phyloP scores from a whole-genome alignment of 1,140 invertebrate species.

The Tribolium madens region DNA sequence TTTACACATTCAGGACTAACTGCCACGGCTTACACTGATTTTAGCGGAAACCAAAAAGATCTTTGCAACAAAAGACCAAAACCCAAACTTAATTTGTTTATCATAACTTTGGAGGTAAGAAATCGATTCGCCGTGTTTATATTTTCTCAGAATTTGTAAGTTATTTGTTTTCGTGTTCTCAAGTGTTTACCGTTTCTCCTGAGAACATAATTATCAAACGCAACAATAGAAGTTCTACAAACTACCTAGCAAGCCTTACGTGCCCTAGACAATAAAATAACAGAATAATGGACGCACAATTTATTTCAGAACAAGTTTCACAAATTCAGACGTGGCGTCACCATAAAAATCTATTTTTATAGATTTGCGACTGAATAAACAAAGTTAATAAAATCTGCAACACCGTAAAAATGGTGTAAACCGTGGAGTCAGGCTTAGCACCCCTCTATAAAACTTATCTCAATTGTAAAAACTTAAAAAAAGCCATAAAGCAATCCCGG shows the following conservation, averaged over 20 bases:
- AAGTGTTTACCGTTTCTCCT: not conserved
- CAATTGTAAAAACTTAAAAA: conserved; percentile 24
- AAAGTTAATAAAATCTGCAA: conserved; percentile 2
- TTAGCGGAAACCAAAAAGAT: not conserved
- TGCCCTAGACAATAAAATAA: too few species aligned
- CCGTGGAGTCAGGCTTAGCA: not conserved
- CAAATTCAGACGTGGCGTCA: not conserved
- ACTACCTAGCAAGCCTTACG: too few species aligned
- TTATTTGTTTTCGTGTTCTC: not conserved
- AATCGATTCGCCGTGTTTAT: not conserved
- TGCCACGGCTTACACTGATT: not conserved
- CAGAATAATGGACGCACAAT: too few species aligned
- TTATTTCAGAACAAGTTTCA: too few species aligned
- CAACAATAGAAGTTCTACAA: too few species aligned
- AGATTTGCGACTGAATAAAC: conserved; percentile 2
- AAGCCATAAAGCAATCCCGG: conserved; percentile 38
- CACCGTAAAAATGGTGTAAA: conserved; percentile 17
- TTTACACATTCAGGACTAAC: conserved; percentile 2
- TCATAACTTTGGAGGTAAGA: not conserved
- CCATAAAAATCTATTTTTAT: not conserved
- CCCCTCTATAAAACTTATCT: not conserved
- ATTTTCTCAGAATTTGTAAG: not conserved
- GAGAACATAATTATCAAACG: not conserved
- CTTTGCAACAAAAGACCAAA: too few species aligned
- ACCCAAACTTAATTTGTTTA: not conserved